Percentiles rank a stretch among this genome's conserved stretches.
These are phyloP conservation scores for Agrotis puta DNA, from an alignment of 2,888 invertebrate genomes.

Conservation along the genomic window DNA sequence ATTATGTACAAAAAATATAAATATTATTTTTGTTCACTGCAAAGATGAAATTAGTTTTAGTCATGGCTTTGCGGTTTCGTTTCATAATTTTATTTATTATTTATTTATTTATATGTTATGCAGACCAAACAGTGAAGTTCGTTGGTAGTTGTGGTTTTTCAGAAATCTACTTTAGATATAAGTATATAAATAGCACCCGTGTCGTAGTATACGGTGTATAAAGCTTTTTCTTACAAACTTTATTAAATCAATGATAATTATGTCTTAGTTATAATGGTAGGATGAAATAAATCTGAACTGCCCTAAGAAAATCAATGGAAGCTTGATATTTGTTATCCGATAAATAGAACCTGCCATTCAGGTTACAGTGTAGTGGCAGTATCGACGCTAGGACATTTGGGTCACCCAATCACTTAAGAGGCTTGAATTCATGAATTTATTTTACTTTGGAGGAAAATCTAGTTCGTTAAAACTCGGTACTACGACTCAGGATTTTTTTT, in stretches of 20 bases:
- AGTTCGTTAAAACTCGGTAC: not conserved
- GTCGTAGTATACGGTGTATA: too few relatives aligned
- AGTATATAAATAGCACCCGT: not conserved
- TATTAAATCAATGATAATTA: too few relatives aligned
- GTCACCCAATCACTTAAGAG: conserved; percentile 48
- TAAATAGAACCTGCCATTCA: not conserved
- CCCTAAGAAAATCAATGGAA: not conserved
- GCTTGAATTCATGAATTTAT: conserved; percentile 41
- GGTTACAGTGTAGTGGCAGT: not conserved
- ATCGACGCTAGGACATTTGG: conserved; percentile 2
- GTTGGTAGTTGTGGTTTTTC: not conserved
- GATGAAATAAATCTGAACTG: not conserved
- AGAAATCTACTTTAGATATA: not conserved
- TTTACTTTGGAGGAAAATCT: conserved; percentile 14
- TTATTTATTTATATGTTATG: too few relatives aligned
- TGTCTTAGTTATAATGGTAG: not conserved
- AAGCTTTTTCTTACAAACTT: too few relatives aligned
- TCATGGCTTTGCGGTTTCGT: not conserved
- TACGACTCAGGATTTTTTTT: not conserved
- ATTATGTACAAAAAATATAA: too few relatives aligned
- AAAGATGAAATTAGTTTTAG: not conserved
- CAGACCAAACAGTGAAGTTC: not conserved
- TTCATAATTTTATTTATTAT: too few relatives aligned
- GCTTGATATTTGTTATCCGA: not conserved
- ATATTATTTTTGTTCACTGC: not conserved